phyloP scores from a whole-genome alignment of 2,113 vertebrate species.

The Ploceus nigricollis region DNA sequence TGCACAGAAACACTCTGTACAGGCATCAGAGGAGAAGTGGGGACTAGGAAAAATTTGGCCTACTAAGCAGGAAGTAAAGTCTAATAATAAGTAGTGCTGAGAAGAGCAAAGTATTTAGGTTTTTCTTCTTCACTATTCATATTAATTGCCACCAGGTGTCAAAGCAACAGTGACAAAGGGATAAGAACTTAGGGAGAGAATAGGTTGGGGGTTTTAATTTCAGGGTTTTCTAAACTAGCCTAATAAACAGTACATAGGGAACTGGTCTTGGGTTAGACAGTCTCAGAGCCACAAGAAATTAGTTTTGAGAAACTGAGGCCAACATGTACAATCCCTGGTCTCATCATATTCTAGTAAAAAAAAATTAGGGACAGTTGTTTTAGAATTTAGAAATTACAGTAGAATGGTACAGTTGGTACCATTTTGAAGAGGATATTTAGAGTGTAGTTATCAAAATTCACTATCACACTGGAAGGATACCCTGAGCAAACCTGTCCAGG shows the following conservation, averaged over 20 bases:
- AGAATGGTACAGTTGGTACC: not conserved
- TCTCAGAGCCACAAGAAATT: not conserved
- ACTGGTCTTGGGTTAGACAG: not conserved
- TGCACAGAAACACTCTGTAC: not conserved
- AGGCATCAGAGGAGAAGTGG: not conserved
- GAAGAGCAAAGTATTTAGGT: not conserved
- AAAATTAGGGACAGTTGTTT: not conserved
- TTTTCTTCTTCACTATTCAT: not conserved
- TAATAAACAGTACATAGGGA: not conserved
- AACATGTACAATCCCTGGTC: not conserved
- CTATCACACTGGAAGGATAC: not conserved
- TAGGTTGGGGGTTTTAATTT: not conserved
- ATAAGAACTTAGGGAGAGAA: not conserved
- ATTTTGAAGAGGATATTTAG: not conserved
- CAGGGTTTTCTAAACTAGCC: not conserved
- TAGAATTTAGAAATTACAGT: not conserved
- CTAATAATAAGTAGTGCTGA: not conserved
- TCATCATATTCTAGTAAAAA: not conserved
- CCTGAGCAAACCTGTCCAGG: not conserved
- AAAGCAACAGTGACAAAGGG: not conserved
- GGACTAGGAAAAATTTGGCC: not conserved
- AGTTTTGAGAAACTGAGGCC: not conserved
- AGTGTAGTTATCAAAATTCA: not conserved
- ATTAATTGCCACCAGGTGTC: not conserved
- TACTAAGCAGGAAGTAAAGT: not conserved